Conservation (phyloP, 2,113 vertebrate species). For the Hemibagrus wyckioides region DNA sequence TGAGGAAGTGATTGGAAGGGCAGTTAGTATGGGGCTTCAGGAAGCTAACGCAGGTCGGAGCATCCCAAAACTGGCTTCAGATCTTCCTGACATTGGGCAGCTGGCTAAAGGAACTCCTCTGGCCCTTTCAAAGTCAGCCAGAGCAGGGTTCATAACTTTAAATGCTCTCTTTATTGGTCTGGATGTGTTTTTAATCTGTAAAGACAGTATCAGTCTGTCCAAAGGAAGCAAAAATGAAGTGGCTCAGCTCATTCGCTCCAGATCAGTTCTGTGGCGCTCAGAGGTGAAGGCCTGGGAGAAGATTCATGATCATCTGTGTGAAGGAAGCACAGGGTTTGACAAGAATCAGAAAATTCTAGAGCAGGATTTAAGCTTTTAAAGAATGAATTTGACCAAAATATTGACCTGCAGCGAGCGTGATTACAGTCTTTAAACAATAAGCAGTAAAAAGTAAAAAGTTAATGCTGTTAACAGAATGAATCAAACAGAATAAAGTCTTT, state of each 20-base stretch:
- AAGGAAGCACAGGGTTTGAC: constrained; percentile 48
- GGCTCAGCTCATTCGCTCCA: constrained; percentile 53
- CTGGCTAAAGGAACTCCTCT: constrained; percentile 54
- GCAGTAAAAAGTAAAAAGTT: too few species aligned
- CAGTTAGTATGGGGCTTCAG: constrained; percentile 36
- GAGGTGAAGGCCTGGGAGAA: too few species aligned
- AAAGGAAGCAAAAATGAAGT: constrained; percentile 56
- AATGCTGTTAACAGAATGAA: too few species aligned
- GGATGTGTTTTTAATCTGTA: constrained; percentile 58
- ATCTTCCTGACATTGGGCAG: constrained; percentile 58
- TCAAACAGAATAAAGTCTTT: too few species aligned
- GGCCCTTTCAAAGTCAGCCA: constrained; percentile 49
- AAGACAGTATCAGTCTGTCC: constrained; percentile 52
- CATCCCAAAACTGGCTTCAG: constrained; percentile 49
- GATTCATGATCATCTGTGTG: constrained; percentile 46
- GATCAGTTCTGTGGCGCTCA: too few species aligned
- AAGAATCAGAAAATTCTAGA: constrained; percentile 40
- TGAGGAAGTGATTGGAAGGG: constrained; percentile 27
- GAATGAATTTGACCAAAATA: too few species aligned
- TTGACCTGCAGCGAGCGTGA: too few species aligned
- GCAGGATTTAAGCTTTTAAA: too few species aligned
- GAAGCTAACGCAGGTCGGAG: constrained; percentile 45
- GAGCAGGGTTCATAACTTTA: constrained; percentile 48
- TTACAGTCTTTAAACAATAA: too few species aligned
- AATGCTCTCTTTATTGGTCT: constrained; percentile 60